phyloP scores from a whole-genome alignment of 2,888 invertebrate species.

The Drosophila meridiana region DNA sequence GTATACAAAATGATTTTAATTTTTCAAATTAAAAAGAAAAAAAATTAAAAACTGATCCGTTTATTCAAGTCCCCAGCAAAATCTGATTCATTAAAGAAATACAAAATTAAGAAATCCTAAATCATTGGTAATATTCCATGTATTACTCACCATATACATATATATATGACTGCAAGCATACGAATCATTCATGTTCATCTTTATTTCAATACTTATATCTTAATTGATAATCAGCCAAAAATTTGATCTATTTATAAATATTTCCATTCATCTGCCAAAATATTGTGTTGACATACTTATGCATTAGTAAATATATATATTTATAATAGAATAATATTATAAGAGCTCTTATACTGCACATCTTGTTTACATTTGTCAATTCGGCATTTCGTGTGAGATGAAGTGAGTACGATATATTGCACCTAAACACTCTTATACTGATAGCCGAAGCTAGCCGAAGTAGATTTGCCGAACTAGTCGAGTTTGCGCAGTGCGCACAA shows the following conservation, averaged over 20 bases:
- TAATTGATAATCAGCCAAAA: conserved; percentile 65
- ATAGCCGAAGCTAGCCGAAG: conserved; percentile 33
- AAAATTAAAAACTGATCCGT: neutral
- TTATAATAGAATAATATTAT: conserved; percentile 34
- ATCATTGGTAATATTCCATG: neutral
- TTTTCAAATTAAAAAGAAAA: too few species aligned
- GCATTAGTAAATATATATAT: conserved; percentile 8
- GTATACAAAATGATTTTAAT: neutral
- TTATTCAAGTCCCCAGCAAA: neutral
- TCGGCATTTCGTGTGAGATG: neutral
- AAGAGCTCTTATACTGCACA: conserved; percentile 45
- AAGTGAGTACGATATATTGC: conserved; percentile 26
- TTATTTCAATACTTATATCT: conserved; percentile 66
- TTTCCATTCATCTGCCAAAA: conserved; percentile 64
- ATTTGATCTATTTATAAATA: conserved; percentile 56
- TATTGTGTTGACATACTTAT: conserved; percentile 66
- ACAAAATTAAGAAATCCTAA: neutral
- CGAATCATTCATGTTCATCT: conserved; percentile 55
- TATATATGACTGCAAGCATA: neutral
- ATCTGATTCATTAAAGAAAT: conserved; percentile 3
- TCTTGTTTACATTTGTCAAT: conserved; percentile 63
- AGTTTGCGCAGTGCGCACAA: conserved; percentile 60
- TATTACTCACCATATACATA: conserved; percentile 38
- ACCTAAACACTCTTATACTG: conserved; percentile 55
- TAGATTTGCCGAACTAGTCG: conserved; percentile 27